Percentiles rank a stretch among this genome's conserved stretches.
Evolutionary conservation across 2,888 invertebrate genomes (phyloP).

Genomic region (Stramonita haemastoma): DNA sequence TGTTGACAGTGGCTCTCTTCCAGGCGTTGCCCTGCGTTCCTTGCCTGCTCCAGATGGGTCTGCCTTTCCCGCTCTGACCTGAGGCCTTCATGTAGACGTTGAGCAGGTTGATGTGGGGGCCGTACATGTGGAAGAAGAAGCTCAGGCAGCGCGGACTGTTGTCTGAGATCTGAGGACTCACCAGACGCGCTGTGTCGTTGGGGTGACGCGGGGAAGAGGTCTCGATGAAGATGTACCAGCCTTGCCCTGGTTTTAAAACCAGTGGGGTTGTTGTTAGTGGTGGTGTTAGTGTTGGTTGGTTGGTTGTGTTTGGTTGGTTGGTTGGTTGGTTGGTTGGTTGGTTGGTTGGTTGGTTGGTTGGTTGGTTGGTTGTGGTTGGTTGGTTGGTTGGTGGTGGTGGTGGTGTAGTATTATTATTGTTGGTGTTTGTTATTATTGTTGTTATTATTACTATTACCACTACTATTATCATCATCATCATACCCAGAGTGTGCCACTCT

Average conservation of each 20-base stretch:
- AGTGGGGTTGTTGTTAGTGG: no score
- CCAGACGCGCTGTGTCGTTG: conserved; percentile 81
- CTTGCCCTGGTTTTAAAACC: conserved; percentile 48
- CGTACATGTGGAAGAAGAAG: conserved; percentile 73
- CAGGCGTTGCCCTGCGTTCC: conserved; percentile 58
- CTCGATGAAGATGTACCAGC: conserved; percentile 81
- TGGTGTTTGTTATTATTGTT: no score
- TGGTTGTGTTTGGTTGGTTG: no score
- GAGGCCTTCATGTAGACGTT: conserved; percentile 62
- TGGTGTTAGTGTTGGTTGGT: no score
- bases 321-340: no score
- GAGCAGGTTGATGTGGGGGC: conserved; percentile 62
- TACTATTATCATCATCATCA: no score
- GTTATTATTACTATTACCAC: no score
- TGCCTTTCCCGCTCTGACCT: conserved; percentile 36
- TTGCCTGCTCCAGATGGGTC: conserved; percentile 45
- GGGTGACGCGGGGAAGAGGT: conserved; percentile 81
- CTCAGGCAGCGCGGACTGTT: conserved; percentile 58
- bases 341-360: no score
- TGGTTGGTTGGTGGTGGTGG: no score
- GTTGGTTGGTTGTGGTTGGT: no score
- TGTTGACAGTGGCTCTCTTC: conserved; percentile 42
- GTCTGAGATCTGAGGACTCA: conserved; percentile 59
- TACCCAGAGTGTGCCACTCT: no score
- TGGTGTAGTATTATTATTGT: no score